These are phyloP conservation scores for Caenorhabditis sp. DNA, from an alignment of 2,888 invertebrate species.

Conservation along the genomic window DNA sequence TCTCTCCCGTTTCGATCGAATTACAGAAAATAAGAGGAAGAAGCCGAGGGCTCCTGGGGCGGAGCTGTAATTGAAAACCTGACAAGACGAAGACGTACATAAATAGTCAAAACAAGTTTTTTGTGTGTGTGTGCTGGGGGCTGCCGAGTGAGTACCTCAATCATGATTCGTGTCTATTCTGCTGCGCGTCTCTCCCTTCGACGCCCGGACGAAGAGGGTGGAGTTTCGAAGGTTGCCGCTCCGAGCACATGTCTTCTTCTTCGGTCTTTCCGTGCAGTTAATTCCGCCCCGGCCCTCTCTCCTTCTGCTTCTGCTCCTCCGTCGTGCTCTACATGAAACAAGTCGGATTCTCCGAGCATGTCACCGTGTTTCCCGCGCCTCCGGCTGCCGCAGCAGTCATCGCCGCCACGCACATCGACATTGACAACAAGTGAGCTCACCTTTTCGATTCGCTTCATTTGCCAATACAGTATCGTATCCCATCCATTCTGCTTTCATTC, in stretches of 20 bases:
- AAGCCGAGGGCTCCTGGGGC: slow-evolving; percentile 5
- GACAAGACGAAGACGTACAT: slow-evolving; percentile 36
- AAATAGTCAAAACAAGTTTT: slow-evolving; percentile 52
- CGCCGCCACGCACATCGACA: slow-evolving; percentile 32
- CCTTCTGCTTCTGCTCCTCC: not conserved
- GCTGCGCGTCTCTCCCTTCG: slow-evolving; percentile 10
- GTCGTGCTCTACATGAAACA: slow-evolving; percentile 32
- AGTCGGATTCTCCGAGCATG: slow-evolving; percentile 52
- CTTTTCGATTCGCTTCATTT: not conserved
- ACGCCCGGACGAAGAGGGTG: slow-evolving; percentile 18
- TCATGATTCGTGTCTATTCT: slow-evolving; percentile 52
- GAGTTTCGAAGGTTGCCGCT: slow-evolving; percentile 52
- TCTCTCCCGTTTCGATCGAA: slow-evolving; percentile 18
- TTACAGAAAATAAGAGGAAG: slow-evolving; percentile 9
- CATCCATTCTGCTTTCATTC: not conserved
- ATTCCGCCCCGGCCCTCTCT: slow-evolving; percentile 14
- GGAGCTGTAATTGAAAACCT: slow-evolving; percentile 52
- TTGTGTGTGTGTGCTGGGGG: slow-evolving; percentile 10
- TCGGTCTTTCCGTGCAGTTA: slow-evolving; percentile 28
- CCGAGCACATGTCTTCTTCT: slow-evolving; percentile 35
- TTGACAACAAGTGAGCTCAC: slow-evolving; percentile 44
- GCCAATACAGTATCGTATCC: not conserved
- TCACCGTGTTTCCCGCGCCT: slow-evolving; percentile 43
- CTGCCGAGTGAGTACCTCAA: slow-evolving; percentile 50
- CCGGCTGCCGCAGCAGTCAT: slow-evolving; percentile 23